A percentile compares a stretch with the other conserved stretches of the same genome.
These are phyloP conservation scores for Cerastoderma edule DNA, from an alignment of 2,888 invertebrate species.

Conservation along the genomic window DNA sequence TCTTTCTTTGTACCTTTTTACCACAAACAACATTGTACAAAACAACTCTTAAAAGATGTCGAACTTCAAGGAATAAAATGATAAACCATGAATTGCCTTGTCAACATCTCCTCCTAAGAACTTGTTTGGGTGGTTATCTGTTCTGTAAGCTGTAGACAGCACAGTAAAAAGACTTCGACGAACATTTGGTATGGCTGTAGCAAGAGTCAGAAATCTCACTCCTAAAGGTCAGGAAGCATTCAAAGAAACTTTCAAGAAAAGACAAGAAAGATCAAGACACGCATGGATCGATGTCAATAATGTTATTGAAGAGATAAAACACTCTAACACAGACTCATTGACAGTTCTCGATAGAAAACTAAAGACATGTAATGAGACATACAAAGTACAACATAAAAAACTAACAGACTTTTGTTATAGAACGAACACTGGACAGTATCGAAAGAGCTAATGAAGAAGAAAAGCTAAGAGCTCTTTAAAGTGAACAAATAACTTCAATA, in stretches of 20 bases:
- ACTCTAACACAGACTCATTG: background rate
- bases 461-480: background rate
- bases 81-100: too few species aligned
- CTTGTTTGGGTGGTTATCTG: too few species aligned
- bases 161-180: background rate
- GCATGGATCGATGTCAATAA: background rate
- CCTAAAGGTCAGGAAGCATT: background rate
- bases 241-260: background rate
- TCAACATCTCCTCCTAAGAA: too few species aligned
- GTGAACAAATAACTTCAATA: background rate
- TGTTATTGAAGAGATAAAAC: background rate
- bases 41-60: too few species aligned
- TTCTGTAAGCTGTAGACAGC: too few species aligned
- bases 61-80: too few species aligned
- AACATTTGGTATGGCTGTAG: constrained; percentile 1
- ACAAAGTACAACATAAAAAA: background rate
- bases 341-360: background rate
- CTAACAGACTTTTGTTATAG: background rate
- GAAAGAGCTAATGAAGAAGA: background rate
- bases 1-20: too few species aligned
- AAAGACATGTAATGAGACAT: background rate
- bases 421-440: background rate
- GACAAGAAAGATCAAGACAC: background rate
- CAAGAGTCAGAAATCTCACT: background rate
- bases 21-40: too few species aligned